Evolutionary conservation across 2,113 vertebrate genomes (phyloP).

Genomic region (Scomber colias): DNA sequence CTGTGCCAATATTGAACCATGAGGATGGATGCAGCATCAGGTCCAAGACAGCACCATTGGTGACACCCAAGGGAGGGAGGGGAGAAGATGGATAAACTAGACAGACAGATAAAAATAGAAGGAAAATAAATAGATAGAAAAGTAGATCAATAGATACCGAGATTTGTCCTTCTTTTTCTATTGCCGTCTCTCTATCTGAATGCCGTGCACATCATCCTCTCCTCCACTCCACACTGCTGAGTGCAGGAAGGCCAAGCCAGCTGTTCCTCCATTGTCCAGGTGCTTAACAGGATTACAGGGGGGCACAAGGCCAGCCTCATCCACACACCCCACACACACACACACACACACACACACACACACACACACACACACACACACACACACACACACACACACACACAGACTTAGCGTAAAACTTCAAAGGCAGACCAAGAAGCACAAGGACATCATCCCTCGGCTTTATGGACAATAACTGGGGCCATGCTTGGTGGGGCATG

Average conservation of each 20-base stretch:
- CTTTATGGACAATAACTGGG: slow-evolving; percentile 31
- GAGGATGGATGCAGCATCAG: slow-evolving; percentile 58
- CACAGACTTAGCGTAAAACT: slow-evolving; percentile 55
- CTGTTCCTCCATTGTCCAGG: slow-evolving; percentile 80
- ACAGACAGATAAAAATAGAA: slow-evolving; percentile 16
- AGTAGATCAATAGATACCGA: slow-evolving; percentile 20
- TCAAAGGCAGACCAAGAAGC: slow-evolving; percentile 53
- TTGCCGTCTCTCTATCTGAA: slow-evolving; percentile 35
- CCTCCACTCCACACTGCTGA: slow-evolving; percentile 50
- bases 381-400: slow-evolving; percentile 8
- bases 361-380: slow-evolving; percentile 10
- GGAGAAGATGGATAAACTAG: neutral
- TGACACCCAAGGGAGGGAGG: slow-evolving; percentile 3
- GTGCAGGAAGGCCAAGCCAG: slow-evolving; percentile 77
- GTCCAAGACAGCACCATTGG: slow-evolving; percentile 16
- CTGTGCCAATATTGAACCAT: slow-evolving; percentile 78
- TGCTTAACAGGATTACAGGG: slow-evolving; percentile 76
- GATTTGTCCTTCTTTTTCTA: slow-evolving; percentile 21
- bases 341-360: slow-evolving; percentile 1
- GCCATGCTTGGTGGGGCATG: slow-evolving; percentile 37
- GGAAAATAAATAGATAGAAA: slow-evolving; percentile 10
- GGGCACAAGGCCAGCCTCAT: slow-evolving; percentile 54
- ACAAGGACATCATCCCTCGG: slow-evolving; percentile 54
- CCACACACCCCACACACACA: slow-evolving; percentile 1
- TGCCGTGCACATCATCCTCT: slow-evolving; percentile 34